Conservation (phyloP, 2,797 vertebrate species). For the Myotis vivesi region DNA sequence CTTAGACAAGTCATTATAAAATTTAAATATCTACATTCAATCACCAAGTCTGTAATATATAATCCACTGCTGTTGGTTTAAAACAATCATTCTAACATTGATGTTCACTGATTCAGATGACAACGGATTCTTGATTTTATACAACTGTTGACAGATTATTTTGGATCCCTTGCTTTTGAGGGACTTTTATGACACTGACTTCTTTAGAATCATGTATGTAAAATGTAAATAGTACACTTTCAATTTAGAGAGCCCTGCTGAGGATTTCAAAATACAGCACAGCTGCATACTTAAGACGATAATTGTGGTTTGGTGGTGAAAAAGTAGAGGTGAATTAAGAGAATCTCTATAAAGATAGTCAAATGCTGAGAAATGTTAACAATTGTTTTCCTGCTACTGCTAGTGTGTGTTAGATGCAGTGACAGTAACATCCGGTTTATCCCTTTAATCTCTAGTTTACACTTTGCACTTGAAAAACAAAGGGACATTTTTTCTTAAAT, state of each 20-base stretch:
- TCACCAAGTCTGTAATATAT: not conserved
- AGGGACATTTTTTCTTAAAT: not conserved
- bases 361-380: not conserved
- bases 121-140: not conserved
- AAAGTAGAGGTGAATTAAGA: not conserved
- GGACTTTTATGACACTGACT: not conserved
- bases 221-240: not conserved
- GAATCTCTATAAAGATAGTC: not conserved
- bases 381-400: not conserved
- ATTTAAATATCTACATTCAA: not conserved
- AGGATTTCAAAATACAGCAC: not conserved
- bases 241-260: not conserved
- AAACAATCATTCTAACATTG: not conserved
- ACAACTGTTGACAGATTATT: not conserved
- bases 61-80: not conserved
- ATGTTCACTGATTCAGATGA: not conserved
- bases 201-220: not conserved
- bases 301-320: not conserved
- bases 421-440: not conserved
- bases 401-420: not conserved
- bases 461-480: not conserved
- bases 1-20: not conserved
- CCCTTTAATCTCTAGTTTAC: slow-evolving; percentile 5
- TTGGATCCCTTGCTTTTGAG: not conserved
- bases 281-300: not conserved